Evolutionary conservation across 2,113 vertebrate species (phyloP), one percentile per base, ranked within the genome.

Genomic region (Rissa tridactyla): DNA sequence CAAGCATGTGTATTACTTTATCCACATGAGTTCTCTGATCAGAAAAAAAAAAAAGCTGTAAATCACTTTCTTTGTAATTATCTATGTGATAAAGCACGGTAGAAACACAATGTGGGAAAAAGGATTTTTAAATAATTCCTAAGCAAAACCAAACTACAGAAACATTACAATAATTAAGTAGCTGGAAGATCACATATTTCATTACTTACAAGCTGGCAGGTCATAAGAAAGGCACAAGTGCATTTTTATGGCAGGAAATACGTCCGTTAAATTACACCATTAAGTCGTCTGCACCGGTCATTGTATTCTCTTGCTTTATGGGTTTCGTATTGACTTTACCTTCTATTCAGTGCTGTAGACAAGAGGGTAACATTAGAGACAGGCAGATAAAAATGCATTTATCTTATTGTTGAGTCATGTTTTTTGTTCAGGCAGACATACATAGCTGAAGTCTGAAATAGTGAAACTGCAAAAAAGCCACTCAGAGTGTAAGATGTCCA

Each of bases 231-330:
- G 58, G 57, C n/a, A 11, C 25, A 75, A 91, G 52, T 71, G 65
- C 51, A 40, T 95, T 89, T 91, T 87, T 86, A n/a, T 92, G 81
- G 46, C 77, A 92, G 69, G 72, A 96, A 89, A 78, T 66, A 17
- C 0, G 1, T 86, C 65, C 17, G 20, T 86, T 88, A 57, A 83
- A 83, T 80, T 72, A 47, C 21, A 88, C 49, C 55, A 27, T 87
- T 44, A 92, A 93, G 86, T 77, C 17, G 38, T 42, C 58, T n/a
- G 58, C 49, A 68, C 44, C 2, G 8, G 20, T 76, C 40, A 68
- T 55, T 64, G 38, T 81, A 71, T 91, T 82, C 17, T 85, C n/a
- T 46, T 90, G 51, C 57, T 89, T 76, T 82, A 11, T 38, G 70
- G 70, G 36, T 71, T 93, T 93, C 1, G 0, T 82, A 64, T 72